Percentiles rank a stretch among this genome's conserved stretches.
These are phyloP conservation scores for Bombus breviceps DNA, from an alignment of 1,140 invertebrate species.

Conservation along the genomic window DNA sequence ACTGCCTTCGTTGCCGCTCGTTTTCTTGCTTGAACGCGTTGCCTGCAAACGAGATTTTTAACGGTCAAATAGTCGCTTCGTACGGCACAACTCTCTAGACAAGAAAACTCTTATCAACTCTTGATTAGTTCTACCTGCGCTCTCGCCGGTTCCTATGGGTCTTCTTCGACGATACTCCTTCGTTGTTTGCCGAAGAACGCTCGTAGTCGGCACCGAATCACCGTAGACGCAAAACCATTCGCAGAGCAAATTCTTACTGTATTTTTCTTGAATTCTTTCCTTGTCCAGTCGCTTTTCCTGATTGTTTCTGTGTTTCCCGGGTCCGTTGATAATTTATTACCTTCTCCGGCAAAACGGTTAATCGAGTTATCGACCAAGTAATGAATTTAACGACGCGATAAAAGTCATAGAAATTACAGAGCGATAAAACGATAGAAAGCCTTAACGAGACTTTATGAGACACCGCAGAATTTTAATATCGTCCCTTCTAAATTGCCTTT, in stretches of 20 bases:
- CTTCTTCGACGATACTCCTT: no score
- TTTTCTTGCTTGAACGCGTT: background rate
- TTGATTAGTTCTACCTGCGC: background rate
- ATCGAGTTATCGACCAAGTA: background rate
- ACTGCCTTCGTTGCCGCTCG: background rate
- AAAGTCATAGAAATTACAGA: background rate
- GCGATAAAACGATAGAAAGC: background rate
- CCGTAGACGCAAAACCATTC: no score
- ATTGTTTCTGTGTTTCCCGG: accelerated
- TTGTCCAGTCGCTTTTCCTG: accelerated
- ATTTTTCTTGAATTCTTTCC: background rate
- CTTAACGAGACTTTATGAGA: background rate
- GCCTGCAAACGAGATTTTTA: slow-evolving; percentile 34
- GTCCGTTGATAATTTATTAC: background rate
- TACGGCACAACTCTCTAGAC: background rate
- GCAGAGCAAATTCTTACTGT: no score
- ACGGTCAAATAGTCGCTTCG: background rate
- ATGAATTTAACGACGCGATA: slow-evolving; percentile 12
- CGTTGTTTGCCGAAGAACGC: no score
- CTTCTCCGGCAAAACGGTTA: background rate
- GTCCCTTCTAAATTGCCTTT: background rate
- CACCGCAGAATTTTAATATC: background rate
- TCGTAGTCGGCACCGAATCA: no score
- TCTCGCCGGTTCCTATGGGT: no score
- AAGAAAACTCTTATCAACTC: background rate